Percentiles rank a stretch among this genome's conserved stretches.
phyloP scores from a whole-genome alignment of 2,113 vertebrate species.

The Macroglossus sobrinus region DNA sequence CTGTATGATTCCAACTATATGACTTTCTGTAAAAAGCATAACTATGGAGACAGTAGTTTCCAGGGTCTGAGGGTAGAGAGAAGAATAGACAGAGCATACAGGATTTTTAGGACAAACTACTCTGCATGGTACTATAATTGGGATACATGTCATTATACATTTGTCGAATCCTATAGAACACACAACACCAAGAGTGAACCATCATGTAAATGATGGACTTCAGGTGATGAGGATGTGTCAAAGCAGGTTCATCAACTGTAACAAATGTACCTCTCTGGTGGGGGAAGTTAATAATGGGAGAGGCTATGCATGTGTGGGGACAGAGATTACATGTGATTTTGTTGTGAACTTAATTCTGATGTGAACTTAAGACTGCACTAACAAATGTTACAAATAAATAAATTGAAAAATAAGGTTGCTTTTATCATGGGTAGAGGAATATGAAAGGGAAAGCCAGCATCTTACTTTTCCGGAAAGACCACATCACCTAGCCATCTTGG shows the following conservation, averaged over 20 bases:
- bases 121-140: neutral
- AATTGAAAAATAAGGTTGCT: neutral
- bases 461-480: neutral
- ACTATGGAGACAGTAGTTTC: neutral
- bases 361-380: neutral
- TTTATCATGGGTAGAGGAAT: neutral
- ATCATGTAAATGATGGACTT: neutral
- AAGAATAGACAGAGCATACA: neutral
- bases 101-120: neutral
- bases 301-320: too few relatives aligned
- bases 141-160: neutral
- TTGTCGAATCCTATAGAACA: neutral
- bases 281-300: neutral
- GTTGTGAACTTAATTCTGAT: neutral
- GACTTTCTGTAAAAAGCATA: neutral
- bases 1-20: neutral
- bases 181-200: neutral
- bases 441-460: neutral
- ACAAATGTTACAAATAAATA: neutral
- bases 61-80: accelerated
- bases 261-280: neutral
- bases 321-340: neutral
- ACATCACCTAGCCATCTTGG: neutral
- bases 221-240: neutral
- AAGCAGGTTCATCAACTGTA: neutral